Evolutionary conservation across 2,797 vertebrate species (phyloP), one percentile per base, ranked within the genome.

Genomic region (Picus viridis): DNA sequence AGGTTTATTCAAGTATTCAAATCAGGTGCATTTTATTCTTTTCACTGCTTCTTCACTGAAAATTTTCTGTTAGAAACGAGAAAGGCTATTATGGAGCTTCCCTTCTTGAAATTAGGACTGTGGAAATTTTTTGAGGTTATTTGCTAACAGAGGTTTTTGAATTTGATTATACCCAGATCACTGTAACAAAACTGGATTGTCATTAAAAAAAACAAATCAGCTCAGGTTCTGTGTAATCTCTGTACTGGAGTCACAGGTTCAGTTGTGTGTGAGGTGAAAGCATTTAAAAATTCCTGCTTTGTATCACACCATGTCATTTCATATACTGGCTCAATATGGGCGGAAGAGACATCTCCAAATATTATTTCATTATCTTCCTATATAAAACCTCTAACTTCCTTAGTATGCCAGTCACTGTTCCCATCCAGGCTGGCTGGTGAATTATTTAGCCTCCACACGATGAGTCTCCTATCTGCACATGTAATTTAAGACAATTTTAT

Each of bases 21-120:
- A 94, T 85, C 72, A 93, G 76, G 72, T 85, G 57, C 67, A 74
- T 83, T 95, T 93, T 83, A 92, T 72, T 69, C 58, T 92, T 87
- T 73, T 89, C 80, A 83, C 20, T 86, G 59, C 43, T 86, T 67
- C 29, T 95, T 80, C 58, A 53, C 16, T 53, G 39, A 56, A 78
- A 73, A 81, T 62, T 72, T 88, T 89, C 54, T 86, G 45, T 67
- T 78, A 72, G 63, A 86, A 89, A 81, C 89, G 10, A 77, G 39
- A 54, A 80, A 90, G 34, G n/a, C 70, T 87, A 88, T 88, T 77
- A 86, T 45, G 41, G 47, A 88, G 22, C 30, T 71, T 84, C 49
- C 39, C 24, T 86, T 84, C 57, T 54, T 68, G 54, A 70, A 80
- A 82, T 70, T 20, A 82, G 34, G 34, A 67, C n/a, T 74, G 43